These are phyloP conservation scores for Cheumatopsyche charites DNA, from an alignment of 1,140 invertebrate species.

Conservation along the genomic window DNA sequence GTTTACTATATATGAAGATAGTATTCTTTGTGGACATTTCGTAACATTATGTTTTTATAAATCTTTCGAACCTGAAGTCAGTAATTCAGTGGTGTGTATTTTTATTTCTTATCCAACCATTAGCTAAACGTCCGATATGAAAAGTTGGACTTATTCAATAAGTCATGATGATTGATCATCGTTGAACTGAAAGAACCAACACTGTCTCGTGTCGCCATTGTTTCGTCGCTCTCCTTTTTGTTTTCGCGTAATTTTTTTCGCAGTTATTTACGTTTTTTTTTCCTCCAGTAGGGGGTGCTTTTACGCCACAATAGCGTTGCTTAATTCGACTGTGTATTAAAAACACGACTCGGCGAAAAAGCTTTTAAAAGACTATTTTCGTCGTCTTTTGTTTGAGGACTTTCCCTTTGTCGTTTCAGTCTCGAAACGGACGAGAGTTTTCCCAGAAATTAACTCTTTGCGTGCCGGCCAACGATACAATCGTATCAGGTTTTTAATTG, in stretches of 20 bases:
- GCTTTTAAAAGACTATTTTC: no score
- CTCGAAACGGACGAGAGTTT: no score
- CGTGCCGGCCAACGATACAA: no score
- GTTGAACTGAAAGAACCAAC: constrained; percentile 6
- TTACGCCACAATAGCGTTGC: constrained; percentile 3
- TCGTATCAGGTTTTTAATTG: no score
- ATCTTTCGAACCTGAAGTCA: no score
- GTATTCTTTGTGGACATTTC: no score
- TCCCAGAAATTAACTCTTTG: no score
- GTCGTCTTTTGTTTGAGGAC: no score
- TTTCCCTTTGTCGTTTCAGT: no score
- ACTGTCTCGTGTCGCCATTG: neutral
- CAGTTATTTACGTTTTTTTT: neutral
- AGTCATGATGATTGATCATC: constrained; percentile 22
- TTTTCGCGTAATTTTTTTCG: neutral
- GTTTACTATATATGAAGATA: no score
- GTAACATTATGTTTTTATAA: no score
- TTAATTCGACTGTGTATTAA: constrained; percentile 19
- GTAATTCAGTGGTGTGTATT: no score
- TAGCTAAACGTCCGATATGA: neutral
- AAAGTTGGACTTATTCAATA: constrained; percentile 25
- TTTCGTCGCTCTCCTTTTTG: neutral
- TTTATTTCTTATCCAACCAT: neutral
- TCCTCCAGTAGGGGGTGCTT: neutral
- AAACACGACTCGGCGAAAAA: constrained; percentile 11